These are phyloP conservation scores for Phalacrocorax aristotelis DNA, from an alignment of 2,113 vertebrate species.

Conservation along the genomic window DNA sequence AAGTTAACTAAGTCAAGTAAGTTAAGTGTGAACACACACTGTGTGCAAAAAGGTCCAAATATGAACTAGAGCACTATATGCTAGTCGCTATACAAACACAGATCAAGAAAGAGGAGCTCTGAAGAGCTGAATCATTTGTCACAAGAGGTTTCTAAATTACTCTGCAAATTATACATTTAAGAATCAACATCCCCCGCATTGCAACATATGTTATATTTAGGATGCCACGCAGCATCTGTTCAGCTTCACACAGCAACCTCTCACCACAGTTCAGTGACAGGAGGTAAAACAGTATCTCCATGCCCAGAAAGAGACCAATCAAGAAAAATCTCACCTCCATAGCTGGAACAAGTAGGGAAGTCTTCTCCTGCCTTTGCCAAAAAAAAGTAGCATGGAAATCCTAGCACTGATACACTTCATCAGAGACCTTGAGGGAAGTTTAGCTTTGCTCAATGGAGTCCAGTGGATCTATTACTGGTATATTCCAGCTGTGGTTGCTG, in stretches of 20 bases:
- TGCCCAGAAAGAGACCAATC: not conserved
- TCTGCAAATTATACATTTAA: conserved; percentile 23
- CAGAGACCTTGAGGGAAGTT: not conserved
- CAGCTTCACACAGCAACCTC: not conserved
- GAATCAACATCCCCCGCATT: not conserved
- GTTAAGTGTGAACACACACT: not conserved
- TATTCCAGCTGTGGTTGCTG: not conserved
- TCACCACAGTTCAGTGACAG: not conserved
- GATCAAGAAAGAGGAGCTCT: not conserved
- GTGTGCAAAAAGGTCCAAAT: not conserved
- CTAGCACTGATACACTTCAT: not conserved
- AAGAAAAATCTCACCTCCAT: not conserved
- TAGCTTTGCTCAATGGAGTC: not conserved
- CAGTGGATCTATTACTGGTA: not conserved
- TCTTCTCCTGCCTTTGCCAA: not conserved
- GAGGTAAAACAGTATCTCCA: not conserved
- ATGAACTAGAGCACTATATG: not conserved
- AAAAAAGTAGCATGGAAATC: not conserved
- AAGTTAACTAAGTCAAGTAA: not conserved
- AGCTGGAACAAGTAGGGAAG: not conserved
- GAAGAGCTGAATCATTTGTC: not conserved
- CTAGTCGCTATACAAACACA: not conserved
- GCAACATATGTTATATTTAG: conserved; percentile 3
- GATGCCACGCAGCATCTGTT: conserved; percentile 2
- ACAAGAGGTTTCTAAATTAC: not conserved